These are phyloP conservation scores for Coenobita brevimanus DNA, from an alignment of 1,140 invertebrate genomes.

Conservation along the genomic window DNA sequence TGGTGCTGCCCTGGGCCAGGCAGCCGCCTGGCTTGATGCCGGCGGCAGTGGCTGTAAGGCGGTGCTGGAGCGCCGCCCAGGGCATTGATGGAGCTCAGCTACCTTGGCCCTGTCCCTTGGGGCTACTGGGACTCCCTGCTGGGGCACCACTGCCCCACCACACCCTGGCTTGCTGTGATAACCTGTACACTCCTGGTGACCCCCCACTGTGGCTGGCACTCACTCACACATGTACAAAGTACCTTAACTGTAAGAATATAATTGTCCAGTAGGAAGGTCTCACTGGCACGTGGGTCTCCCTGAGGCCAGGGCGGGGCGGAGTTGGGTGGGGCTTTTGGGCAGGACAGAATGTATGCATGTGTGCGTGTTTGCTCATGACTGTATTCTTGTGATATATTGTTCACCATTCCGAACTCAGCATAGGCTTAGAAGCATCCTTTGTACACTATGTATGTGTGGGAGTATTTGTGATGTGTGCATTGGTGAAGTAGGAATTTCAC, in stretches of 20 bases:
- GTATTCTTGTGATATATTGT: slow-evolving; percentile 41
- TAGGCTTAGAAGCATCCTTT: slow-evolving; percentile 32
- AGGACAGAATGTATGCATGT: background rate
- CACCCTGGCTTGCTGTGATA: slow-evolving; percentile 64
- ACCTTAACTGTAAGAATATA: slow-evolving; percentile 53
- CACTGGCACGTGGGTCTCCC: background rate
- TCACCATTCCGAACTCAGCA: slow-evolving; percentile 49
- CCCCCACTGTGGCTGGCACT: slow-evolving; percentile 50
- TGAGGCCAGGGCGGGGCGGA: background rate
- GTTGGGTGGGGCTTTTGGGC: slow-evolving; percentile 24
- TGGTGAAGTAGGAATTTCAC: slow-evolving; percentile 21
- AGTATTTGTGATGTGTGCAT: background rate
- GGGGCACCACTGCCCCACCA: slow-evolving; percentile 12
- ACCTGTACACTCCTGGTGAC: slow-evolving; percentile 50
- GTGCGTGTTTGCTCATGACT: slow-evolving; percentile 9
- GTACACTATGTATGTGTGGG: slow-evolving; percentile 19
- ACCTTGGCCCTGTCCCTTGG: background rate
- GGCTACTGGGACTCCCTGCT: background rate
- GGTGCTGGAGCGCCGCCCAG: slow-evolving; percentile 44
- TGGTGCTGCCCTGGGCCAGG: background rate
- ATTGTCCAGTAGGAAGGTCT: slow-evolving; percentile 21
- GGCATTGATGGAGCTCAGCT: slow-evolving; percentile 61
- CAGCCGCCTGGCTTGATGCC: background rate
- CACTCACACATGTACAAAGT: slow-evolving; percentile 62
- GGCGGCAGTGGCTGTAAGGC: slow-evolving; percentile 54